Percentiles rank a stretch among this genome's conserved stretches.
These are phyloP conservation scores for Ptilonorhynchus violaceus DNA, from an alignment of 2,113 vertebrate species.

Conservation along the genomic window DNA sequence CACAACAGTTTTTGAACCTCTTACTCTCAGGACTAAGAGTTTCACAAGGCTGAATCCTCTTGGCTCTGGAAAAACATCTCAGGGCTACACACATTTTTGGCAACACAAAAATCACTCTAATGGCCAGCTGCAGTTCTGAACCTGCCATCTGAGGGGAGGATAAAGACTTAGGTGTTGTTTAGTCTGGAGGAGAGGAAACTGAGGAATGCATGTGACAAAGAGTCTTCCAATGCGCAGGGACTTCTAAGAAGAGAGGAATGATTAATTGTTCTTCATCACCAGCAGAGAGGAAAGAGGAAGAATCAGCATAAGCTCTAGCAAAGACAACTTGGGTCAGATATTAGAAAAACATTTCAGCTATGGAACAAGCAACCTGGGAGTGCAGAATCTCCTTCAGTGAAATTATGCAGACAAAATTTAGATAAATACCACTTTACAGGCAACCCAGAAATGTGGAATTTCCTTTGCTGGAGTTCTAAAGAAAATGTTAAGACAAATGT, in stretches of 20 bases:
- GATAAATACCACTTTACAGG: slow-evolving; percentile 47
- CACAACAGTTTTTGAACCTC: background rate
- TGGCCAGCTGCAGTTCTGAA: slow-evolving; percentile 1
- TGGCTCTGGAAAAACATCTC: background rate
- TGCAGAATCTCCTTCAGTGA: background rate
- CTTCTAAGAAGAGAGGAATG: slow-evolving; percentile 9
- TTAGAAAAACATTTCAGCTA: slow-evolving; percentile 40
- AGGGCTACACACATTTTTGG: background rate
- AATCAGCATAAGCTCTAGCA: slow-evolving; percentile 21
- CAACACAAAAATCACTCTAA: background rate
- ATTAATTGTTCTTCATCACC: background rate
- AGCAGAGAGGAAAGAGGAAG: background rate
- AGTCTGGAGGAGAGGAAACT: slow-evolving; percentile 54
- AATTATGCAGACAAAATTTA: slow-evolving; percentile 34
- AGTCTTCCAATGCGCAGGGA: background rate
- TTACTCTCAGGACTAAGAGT: background rate
- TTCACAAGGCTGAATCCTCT: background rate
- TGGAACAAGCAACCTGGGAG: background rate
- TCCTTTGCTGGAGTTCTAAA: background rate
- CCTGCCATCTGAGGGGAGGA: background rate
- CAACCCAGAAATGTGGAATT: slow-evolving; percentile 42
- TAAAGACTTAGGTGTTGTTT: slow-evolving; percentile 28
- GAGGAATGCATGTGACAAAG: slow-evolving; percentile 23
- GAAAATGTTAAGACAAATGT: background rate
- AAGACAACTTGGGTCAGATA: slow-evolving; percentile 18